phyloP scores from a whole-genome alignment of 2,888 invertebrate genomes.

The Zhengitettix transpicula region DNA sequence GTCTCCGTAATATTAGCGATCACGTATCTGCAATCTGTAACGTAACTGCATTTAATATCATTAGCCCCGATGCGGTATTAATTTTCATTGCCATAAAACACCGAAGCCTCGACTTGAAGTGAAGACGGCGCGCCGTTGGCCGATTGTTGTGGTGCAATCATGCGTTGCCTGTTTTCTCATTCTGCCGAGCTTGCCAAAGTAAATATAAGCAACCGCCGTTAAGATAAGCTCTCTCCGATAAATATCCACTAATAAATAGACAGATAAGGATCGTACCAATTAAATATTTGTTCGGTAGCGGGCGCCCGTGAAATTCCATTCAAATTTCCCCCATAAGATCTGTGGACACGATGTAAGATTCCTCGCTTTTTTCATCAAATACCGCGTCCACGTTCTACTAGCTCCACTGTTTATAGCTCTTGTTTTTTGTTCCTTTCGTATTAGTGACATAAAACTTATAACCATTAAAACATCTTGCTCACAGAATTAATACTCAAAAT shows the following conservation, averaged over 20 bases:
- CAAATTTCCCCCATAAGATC: neutral
- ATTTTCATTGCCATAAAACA: neutral
- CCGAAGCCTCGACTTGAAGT: no score
- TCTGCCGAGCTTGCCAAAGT: neutral
- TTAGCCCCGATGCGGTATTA: neutral
- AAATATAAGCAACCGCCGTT: neutral
- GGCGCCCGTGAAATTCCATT: neutral
- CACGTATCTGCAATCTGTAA: neutral
- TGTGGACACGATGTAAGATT: no score
- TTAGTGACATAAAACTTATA: neutral
- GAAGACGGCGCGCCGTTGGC: no score
- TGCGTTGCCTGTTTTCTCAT: neutral
- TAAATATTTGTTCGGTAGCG: neutral
- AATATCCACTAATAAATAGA: neutral
- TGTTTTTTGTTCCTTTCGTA: neutral
- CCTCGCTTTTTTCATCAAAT: no score
- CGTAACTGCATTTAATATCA: neutral
- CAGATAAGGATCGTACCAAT: neutral
- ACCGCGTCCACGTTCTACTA: neutral
- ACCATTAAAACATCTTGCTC: neutral
- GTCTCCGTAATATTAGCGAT: neutral
- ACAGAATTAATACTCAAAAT: neutral
- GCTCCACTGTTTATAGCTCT: neutral
- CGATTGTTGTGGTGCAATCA: neutral
- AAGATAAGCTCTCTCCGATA: neutral